Evolutionary conservation across 2,113 vertebrate species (phyloP), one percentile per base, ranked within the genome.

Genomic region (Dunckerocampus dactyliophorus): DNA sequence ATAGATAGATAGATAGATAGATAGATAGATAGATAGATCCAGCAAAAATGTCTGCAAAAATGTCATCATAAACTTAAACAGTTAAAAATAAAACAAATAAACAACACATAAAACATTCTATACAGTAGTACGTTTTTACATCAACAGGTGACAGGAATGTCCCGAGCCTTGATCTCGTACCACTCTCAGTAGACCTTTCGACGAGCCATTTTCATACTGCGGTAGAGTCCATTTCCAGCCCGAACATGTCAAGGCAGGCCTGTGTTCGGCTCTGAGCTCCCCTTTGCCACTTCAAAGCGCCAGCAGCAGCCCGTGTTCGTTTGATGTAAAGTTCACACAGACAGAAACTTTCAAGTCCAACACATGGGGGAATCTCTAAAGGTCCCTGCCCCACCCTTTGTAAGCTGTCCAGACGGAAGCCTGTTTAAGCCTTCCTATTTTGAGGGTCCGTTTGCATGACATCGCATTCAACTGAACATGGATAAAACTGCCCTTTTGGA

Each of bases 271-370:
- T 77, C 74, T 62, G 61, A 75, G 67, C 64, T 65, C 62, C 62
- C 70, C 64, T 50, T 58, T 67, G 61, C 77, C 71, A 86, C 91
- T 90, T 91, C 90, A 92, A 91, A 92, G 88, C 67, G 67, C 59
- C 72, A 65, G 53, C 73, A 65, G 82, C 70, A 62, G 76, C 65
- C 72, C 71, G 53, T 74, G 80, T 47, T 58, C 34, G 82, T 92
- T 91, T 91, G 89, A 91, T 89, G 91, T 90, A 81, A 87, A 89
- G 85, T 90, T 91, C 91, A 91, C 83, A 89, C 87, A 74, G 73
- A 82, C 71, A 80, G 79, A 76, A 87, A 88, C 89, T 83, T 89
- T 84, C 81, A 91, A 90, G 90, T 86, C 73, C 67, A 63, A 71
- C 65, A 56, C 81, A 84, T 72, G 63, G 76, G 80, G 81, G 77